Percentiles rank a stretch among this genome's conserved stretches.
Evolutionary conservation across 2,888 invertebrate species (phyloP).

Genomic region (Cheilosia scutellata): DNA sequence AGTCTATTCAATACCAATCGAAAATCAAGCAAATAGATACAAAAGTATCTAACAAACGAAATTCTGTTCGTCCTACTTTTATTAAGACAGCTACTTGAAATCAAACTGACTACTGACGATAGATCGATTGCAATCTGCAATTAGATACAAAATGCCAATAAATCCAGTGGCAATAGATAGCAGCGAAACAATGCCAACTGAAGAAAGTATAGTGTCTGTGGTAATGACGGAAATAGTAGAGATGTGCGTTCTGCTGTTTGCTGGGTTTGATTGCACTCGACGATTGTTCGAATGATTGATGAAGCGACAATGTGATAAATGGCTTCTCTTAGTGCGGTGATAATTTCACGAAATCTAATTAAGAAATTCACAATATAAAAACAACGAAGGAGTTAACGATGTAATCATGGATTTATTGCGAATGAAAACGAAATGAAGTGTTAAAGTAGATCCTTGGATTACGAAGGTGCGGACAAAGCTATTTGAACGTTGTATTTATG

Average conservation of each 20-base stretch:
- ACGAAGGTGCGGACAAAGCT: neutral
- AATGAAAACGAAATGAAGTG: constrained; percentile 17
- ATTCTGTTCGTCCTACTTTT: constrained; percentile 51
- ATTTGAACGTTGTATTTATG: neutral
- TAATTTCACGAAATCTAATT: constrained; percentile 39
- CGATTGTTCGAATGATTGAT: constrained; percentile 56
- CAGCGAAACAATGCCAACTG: constrained; percentile 15
- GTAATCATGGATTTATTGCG: constrained; percentile 7
- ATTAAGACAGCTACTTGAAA: constrained; percentile 35
- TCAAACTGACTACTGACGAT: constrained; percentile 24
- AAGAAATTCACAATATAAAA: constrained; percentile 28
- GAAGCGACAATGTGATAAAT: constrained; percentile 43
- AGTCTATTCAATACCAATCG: constrained; percentile 29
- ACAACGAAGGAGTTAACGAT: constrained; percentile 7
- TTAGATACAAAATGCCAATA: constrained; percentile 62
- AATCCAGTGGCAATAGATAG: constrained; percentile 46
- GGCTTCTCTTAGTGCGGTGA: constrained; percentile 41
- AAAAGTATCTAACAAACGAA: constrained; percentile 3
- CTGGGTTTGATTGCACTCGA: constrained; percentile 6
- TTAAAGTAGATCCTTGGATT: neutral
- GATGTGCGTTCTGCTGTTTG: neutral
- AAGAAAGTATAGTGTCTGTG: constrained; percentile 29
- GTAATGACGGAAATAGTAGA: neutral
- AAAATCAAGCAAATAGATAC: constrained; percentile 21
- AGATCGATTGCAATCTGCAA: constrained; percentile 63